Conservation (phyloP, 1,140 invertebrate genomes). For the Bombyx mandarina region DNA sequence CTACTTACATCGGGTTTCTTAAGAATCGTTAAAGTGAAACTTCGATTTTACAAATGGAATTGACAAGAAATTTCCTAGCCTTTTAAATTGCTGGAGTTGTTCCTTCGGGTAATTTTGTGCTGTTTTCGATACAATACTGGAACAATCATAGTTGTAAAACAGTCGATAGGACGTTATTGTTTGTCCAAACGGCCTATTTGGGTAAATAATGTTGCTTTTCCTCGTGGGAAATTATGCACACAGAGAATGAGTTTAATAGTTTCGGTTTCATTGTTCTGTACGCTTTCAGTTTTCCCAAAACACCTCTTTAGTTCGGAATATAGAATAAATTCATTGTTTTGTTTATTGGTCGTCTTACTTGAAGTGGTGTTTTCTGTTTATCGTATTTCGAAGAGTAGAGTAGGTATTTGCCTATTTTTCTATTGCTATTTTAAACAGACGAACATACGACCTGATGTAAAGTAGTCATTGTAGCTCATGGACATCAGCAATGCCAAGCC, state of each 20-base stretch:
- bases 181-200: conserved; percentile 10
- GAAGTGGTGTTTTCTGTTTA: no score
- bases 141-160: conserved; percentile 14
- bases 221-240: conserved; percentile 34
- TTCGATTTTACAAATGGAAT: neutral
- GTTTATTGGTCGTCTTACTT: no score
- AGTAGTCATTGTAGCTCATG: no score
- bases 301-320: neutral
- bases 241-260: conserved; percentile 16
- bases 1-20: neutral
- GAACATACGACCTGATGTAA: no score
- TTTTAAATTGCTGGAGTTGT: conserved; percentile 5
- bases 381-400: no score
- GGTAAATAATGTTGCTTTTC: conserved; percentile 4
- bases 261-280: conserved; percentile 13
- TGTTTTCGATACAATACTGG: conserved; percentile 16
- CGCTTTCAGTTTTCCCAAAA: conserved; percentile 6
- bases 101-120: conserved; percentile 25
- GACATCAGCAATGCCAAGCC: no score
- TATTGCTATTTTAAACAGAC: no score
- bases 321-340: neutral
- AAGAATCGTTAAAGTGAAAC: neutral
- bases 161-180: conserved; percentile 9
- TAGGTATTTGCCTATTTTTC: no score
- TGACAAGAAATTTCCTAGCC: no score